phyloP scores from a whole-genome alignment of 2,113 vertebrate species.

The Zootoca vivipara region DNA sequence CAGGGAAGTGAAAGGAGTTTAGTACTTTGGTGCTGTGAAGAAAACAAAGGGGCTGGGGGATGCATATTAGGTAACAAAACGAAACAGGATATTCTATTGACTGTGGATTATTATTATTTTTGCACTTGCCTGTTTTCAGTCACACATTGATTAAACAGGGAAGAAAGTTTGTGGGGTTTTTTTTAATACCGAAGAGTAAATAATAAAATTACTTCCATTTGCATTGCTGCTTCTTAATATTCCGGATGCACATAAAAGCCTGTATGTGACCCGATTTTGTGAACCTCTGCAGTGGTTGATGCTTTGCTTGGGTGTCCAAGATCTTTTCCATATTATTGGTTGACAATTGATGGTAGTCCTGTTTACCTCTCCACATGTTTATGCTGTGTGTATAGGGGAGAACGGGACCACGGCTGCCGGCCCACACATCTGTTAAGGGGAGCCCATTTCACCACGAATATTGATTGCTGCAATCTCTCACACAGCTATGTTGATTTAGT shows the following conservation, averaged over 20 bases:
- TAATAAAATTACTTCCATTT: not conserved
- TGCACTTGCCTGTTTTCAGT: conserved; percentile 51
- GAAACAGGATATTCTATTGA: conserved; percentile 44
- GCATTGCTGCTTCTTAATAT: not conserved
- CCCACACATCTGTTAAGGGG: not conserved
- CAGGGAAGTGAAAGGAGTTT: conserved; percentile 55
- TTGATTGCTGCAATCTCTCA: conserved; percentile 20
- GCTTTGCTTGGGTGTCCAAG: not conserved
- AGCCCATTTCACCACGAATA: not conserved
- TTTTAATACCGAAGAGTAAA: conserved; percentile 23
- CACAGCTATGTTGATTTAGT: not conserved
- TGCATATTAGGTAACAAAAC: conserved; percentile 29
- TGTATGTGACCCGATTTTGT: not conserved
- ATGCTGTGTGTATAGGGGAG: not conserved
- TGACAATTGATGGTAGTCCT: not conserved
- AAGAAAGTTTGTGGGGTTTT: not conserved
- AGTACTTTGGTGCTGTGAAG: conserved; percentile 22
- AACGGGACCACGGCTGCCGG: not conserved
- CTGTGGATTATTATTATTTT: conserved; percentile 51
- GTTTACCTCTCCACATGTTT: not conserved
- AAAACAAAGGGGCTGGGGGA: not conserved
- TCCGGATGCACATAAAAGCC: not conserved
- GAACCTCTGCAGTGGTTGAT: not conserved
- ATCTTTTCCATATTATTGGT: not conserved
- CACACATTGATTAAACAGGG: conserved; percentile 36